These are phyloP conservation scores for Trichacis sp. DNA, from an alignment of 2,888 invertebrate species.

Conservation along the genomic window DNA sequence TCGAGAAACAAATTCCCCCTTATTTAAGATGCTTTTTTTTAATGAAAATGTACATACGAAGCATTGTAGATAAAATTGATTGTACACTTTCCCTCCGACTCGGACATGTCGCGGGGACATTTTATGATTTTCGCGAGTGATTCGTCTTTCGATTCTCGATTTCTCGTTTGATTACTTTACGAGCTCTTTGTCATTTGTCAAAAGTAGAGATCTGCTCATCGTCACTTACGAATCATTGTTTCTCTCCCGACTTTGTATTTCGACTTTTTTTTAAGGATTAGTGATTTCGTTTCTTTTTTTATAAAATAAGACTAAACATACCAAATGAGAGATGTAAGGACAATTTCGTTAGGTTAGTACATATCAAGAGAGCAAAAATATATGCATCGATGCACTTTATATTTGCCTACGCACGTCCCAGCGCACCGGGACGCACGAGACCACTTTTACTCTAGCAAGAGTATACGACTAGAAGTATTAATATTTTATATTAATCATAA, in stretches of 20 bases:
- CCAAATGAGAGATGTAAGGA: conserved; percentile 66
- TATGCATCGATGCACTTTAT: conserved; percentile 63
- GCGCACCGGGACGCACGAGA: conserved; percentile 60
- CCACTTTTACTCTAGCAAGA: conserved; percentile 67
- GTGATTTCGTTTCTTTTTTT: conserved; percentile 50
- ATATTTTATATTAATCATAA: conserved; percentile 62
- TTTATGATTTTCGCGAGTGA: conserved; percentile 7
- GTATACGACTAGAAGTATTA: conserved; percentile 70
- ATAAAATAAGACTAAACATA: conserved; percentile 68
- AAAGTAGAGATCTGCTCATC: conserved; percentile 58
- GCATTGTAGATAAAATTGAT: conserved; percentile 43
- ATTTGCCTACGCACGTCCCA: conserved; percentile 63
- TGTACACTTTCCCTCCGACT: background rate
- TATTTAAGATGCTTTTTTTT: conserved; percentile 8
- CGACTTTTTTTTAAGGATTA: too few species aligned
- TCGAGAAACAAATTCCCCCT: conserved; percentile 43
- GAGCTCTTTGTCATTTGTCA: conserved; percentile 47
- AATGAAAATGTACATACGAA: conserved; percentile 52
- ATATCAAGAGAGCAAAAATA: conserved; percentile 65
- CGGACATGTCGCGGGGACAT: conserved; percentile 1
- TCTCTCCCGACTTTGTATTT: conserved; percentile 51
- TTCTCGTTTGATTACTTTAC: conserved; percentile 52
- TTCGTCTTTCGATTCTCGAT: too few species aligned
- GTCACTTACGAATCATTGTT: conserved; percentile 53
- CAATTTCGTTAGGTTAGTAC: conserved; percentile 65